Conservation (phyloP, 2,888 invertebrate genomes). For the Clusia tigrina region DNA sequence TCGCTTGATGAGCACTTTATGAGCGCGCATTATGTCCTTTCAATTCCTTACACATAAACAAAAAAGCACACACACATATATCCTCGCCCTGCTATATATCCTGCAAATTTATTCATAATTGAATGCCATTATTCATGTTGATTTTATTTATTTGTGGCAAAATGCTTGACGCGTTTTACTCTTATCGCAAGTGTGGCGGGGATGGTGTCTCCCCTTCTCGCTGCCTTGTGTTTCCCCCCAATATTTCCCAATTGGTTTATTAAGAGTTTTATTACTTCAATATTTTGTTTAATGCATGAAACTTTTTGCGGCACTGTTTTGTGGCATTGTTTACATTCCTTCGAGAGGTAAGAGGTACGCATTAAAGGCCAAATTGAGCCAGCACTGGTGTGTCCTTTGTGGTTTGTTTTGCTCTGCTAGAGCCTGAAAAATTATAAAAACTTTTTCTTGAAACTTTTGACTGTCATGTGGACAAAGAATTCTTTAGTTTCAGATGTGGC, state of each 20-base stretch:
- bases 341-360: too few relatives aligned
- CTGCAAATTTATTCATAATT: constrained; percentile 30
- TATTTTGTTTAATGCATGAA: constrained; percentile 7
- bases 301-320: too few relatives aligned
- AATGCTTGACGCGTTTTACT: neutral
- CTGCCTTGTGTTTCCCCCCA: too few relatives aligned
- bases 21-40: constrained; percentile 23
- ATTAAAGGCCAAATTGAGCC: too few relatives aligned
- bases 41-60: constrained; percentile 10
- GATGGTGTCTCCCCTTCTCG: neutral
- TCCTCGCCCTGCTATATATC: too few relatives aligned
- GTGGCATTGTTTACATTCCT: too few relatives aligned
- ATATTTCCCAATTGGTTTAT: constrained; percentile 12
- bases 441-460: too few relatives aligned
- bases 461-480: too few relatives aligned
- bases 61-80: neutral
- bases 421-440: too few relatives aligned
- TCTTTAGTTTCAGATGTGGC: too few relatives aligned
- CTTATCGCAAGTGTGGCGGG: neutral
- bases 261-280: neutral
- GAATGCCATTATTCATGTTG: constrained; percentile 28
- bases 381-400: too few relatives aligned
- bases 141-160: constrained; percentile 18
- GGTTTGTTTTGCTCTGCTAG: too few relatives aligned
- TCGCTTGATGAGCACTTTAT: constrained; percentile 14